Base-by-base conservation (phyloP, 2,888 invertebrate genomes). In the Mimumesa dahlbomi region DNA sequence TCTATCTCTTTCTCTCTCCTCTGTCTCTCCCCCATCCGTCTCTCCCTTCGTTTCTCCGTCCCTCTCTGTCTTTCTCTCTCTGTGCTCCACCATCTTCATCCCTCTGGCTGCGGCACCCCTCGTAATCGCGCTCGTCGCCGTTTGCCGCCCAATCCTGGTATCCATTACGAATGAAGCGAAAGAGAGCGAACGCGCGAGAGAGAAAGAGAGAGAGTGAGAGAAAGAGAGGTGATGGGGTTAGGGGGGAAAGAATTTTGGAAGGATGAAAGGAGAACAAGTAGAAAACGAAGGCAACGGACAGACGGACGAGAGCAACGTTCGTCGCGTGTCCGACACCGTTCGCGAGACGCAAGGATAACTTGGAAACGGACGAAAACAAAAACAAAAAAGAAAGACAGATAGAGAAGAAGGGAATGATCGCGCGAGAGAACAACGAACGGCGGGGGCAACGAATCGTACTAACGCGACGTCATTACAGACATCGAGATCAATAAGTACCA, bases 71-170 rank as follows among this genome's bases (percentile, higher is more conserved):
- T 65, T 11, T 31, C 50, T 64, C 62, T 36, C 43, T 62, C 56
- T 63, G 31, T 38, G 31, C 45, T 46, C 66, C 68, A 59, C 62
- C 79, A 67, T 74, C 77, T 82, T 76, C 82, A 73, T 76, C 79
- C 74, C 79, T 57, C 66, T 46, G 58, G 36, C 50, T 56, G 25
- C 45, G 56, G 61, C 71, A 63, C 56, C 72, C 79, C 66, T 63
- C 45, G 72, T 68, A 67, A 73, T 76, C 78, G 71, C 62, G 53
- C 53, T 52, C 69, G 62, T 63, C 75, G 67, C 61, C 72, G 75
- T 79, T 75, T 66, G 70, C 67, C 73, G 65, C 59, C 73, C 77
- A 53, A 67, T 75, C 69, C 70, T 36, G 61, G 36, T 69, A 64
- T 66, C 68, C 76, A 66, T 74, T 68, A 64, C 76, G 70, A 53